These are phyloP conservation scores for Condylura cristata DNA, from an alignment of 2,113 vertebrate genomes.

Conservation along the genomic window DNA sequence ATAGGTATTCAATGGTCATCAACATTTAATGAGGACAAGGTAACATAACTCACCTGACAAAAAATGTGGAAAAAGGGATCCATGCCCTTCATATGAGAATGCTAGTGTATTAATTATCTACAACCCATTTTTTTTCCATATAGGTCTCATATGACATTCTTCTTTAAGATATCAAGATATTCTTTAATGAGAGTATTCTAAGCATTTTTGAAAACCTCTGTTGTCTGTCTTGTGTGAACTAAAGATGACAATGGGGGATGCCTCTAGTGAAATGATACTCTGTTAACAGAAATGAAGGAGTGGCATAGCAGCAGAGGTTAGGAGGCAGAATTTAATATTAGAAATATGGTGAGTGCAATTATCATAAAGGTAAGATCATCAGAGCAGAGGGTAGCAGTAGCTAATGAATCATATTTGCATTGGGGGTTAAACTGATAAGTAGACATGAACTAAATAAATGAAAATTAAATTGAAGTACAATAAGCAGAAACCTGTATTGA, in stretches of 20 bases:
- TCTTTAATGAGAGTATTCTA: neutral
- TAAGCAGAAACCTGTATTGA: neutral
- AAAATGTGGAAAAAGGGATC: neutral
- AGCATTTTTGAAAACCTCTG: neutral
- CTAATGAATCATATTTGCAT: neutral
- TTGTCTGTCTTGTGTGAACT: neutral
- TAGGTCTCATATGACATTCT: neutral
- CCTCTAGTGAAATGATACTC: neutral
- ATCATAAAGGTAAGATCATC: neutral
- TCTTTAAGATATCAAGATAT: conserved; percentile 10
- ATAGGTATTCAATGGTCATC: neutral
- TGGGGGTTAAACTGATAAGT: neutral
- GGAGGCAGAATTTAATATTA: neutral
- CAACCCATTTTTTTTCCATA: neutral
- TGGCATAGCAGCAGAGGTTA: neutral
- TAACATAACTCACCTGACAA: neutral
- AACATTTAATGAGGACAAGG: neutral
- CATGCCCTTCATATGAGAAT: conserved; percentile 4
- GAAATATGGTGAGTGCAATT: neutral
- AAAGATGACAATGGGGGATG: neutral
- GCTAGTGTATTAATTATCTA: conserved; percentile 10
- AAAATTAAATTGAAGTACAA: conserved; percentile 25
- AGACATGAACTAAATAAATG: neutral
- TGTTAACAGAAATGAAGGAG: neutral
- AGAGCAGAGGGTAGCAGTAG: neutral